Evolutionary conservation across 2,797 vertebrate species (phyloP), one percentile per base, ranked within the genome.

Genomic region (Chaunax sp.): DNA sequence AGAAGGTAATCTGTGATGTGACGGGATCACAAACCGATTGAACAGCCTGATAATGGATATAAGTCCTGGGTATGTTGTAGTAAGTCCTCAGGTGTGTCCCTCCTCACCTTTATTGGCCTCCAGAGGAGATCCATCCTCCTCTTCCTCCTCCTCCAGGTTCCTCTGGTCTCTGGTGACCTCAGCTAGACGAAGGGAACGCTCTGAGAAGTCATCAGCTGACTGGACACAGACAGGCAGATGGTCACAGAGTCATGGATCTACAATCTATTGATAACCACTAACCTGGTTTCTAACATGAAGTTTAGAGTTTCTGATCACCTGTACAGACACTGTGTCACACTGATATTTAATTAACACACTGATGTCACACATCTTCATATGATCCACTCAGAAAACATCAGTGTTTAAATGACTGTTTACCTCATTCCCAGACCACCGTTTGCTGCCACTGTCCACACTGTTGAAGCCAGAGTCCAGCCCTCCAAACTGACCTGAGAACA

Each of bases 361-460:
- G 6, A 22, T 26, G 23, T 1, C 1, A 19, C 62, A 53, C 22
- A 56, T 9, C 26, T 26, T 1, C 30, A 12, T 53, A 16, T n/a
- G 23, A 53, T 38, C 9, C 1, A 18, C 6, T 41, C 3, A 49
- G 19, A 10, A 35, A 25, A 13, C 2, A 15, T 12, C 16, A 16
- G 33, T 35, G 33, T 35, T 9, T 11, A 14, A 15, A 22, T 46
- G 20, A 9, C 0, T 44, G 26, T 5, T 77, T 75, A 96, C 96
- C 95, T 97, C 96, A 20, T 97, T 97, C 59, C 96, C 96, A 10
- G 96, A 97, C 96, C 96, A 97, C 51, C 96, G 84, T 53, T 97
- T 97, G 90, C 94, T 97, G 74, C 95, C 96, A 0, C 96, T 97
- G 92, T 97, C 96, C 4, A 97, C 96, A 0, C 96, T 97, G 90